Evolutionary conservation across 2,888 invertebrate species (phyloP).

Genomic region (Aspidapion aeneum): DNA sequence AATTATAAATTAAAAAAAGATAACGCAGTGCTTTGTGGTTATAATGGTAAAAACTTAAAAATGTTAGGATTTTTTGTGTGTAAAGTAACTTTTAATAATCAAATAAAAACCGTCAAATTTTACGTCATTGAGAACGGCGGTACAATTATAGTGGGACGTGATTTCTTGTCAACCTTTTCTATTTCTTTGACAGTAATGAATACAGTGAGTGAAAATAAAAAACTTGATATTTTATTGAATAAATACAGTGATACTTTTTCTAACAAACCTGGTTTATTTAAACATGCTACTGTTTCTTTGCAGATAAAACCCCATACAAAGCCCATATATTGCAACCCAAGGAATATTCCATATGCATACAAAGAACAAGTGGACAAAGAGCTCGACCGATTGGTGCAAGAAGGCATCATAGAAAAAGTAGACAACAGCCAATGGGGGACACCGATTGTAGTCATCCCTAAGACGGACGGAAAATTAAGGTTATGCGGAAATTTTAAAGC

Average conservation of each 20-base stretch:
- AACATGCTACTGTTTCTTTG: slow-evolving; percentile 14
- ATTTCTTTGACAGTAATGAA: neutral
- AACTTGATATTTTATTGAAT: neutral
- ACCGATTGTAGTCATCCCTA: slow-evolving; percentile 18
- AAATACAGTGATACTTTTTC: slow-evolving; percentile 9
- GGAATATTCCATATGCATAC: slow-evolving; percentile 11
- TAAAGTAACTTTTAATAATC: neutral
- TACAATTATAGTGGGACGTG: neutral
- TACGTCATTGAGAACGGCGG: neutral
- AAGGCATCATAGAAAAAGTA: slow-evolving; percentile 14
- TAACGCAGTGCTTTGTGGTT: neutral
- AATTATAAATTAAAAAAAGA: neutral
- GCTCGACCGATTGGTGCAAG: slow-evolving; percentile 11
- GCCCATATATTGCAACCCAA: slow-evolving; percentile 19
- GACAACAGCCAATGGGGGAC: slow-evolving; percentile 18
- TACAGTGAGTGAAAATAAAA: neutral
- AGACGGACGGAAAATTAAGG: slow-evolving; percentile 19
- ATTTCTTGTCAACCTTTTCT: neutral
- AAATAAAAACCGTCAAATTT: neutral
- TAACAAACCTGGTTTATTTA: slow-evolving; percentile 17
- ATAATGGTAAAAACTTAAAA: neutral
- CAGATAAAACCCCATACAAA: slow-evolving; percentile 7
- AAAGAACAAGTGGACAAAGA: slow-evolving; percentile 14
- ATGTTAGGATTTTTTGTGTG: neutral
- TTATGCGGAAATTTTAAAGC: slow-evolving; percentile 34